Evolutionary conservation across 1,140 invertebrate genomes (phyloP).

Genomic region (Whitmania pigra): DNA sequence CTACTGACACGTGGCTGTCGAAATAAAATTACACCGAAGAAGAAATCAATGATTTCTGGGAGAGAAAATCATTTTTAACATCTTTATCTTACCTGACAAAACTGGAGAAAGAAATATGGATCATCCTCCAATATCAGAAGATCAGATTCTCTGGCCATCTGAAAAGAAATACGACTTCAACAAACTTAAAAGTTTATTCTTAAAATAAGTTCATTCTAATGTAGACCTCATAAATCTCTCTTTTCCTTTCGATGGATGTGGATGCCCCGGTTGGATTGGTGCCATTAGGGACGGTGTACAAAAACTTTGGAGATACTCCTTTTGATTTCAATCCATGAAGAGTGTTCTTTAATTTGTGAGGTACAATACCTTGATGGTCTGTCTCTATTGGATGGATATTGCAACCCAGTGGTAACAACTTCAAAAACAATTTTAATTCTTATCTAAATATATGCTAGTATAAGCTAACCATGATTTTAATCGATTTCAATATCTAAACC

Average conservation of each 20-base stretch:
- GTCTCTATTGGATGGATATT: conserved; percentile 17
- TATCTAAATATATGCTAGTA: not conserved
- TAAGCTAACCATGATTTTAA: too few species aligned
- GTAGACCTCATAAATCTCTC: conserved; percentile 53
- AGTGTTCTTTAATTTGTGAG: conserved; percentile 2
- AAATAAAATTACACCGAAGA: not conserved
- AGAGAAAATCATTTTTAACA: too few species aligned
- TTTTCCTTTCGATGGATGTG: conserved; percentile 52
- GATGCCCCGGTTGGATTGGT: conserved; percentile 59
- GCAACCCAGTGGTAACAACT: conserved; percentile 15
- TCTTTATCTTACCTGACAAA: conserved; percentile 40
- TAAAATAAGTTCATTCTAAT: conserved; percentile 11
- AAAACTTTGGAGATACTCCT: conserved; percentile 41
- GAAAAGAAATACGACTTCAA: conserved; percentile 1
- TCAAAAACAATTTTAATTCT: not conserved
- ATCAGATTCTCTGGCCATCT: conserved; percentile 59
- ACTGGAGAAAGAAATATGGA: conserved; percentile 65
- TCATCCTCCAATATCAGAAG: conserved; percentile 68
- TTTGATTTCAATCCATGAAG: conserved; percentile 28
- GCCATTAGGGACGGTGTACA: conserved; percentile 53
- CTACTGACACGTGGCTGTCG: conserved; percentile 49
- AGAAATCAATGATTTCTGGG: not conserved
- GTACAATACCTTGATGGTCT: conserved; percentile 20
- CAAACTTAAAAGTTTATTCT: not conserved
- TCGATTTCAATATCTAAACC: too few species aligned